These are phyloP conservation scores for Paratrypauchen microcephalus DNA, from an alignment of 2,797 vertebrate species.

Conservation along the genomic window DNA sequence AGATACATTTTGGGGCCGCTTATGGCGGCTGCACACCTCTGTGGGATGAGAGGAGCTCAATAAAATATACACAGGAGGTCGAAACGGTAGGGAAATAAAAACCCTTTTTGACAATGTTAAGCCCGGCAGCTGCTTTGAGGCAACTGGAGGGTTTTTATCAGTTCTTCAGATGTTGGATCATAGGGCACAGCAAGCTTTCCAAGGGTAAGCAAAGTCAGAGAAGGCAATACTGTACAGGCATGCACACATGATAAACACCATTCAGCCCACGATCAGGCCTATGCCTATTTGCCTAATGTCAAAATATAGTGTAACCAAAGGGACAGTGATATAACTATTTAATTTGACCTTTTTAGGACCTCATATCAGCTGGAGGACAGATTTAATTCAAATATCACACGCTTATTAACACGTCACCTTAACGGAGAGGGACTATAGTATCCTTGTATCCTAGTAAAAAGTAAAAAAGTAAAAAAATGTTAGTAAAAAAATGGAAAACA, in stretches of 20 bases:
- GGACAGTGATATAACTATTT: not conserved
- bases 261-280: constrained; percentile 10
- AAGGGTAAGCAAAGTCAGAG: constrained; percentile 86
- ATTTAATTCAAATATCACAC: not conserved
- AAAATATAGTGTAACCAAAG: not conserved
- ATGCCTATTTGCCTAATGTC: not conserved
- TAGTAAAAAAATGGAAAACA: too few relatives aligned
- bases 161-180: constrained; percentile 85
- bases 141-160: constrained; percentile 82
- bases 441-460: too few relatives aligned
- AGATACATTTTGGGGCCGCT: constrained; percentile 83
- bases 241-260: constrained; percentile 48
- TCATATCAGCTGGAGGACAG: not conserved
- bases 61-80: constrained; percentile 87
- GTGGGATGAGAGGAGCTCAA: constrained; percentile 84
- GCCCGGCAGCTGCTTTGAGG: constrained; percentile 82
- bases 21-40: constrained; percentile 65
- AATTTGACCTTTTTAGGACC: not conserved
- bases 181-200: constrained; percentile 78
- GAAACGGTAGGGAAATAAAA: constrained; percentile 79
- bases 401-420: not conserved
- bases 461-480: too few relatives aligned
- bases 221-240: constrained; percentile 77
- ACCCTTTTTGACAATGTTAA: constrained; percentile 88
- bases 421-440: not conserved